Evolutionary conservation across 2,888 invertebrate species (phyloP).

Genomic region (Geophilus truncorum): DNA sequence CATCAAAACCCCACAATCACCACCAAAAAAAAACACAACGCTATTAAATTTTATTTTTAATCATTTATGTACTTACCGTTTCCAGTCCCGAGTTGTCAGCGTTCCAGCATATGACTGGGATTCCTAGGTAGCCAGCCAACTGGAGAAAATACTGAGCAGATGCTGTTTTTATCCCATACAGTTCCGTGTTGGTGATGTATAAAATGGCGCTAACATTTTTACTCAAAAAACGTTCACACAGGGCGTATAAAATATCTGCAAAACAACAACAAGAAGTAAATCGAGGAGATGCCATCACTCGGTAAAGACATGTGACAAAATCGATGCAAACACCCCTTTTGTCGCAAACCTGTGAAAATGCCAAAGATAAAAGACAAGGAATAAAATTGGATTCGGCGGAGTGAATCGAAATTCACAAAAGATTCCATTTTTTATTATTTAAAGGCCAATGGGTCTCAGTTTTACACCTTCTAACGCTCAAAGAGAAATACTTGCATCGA

Average conservation of each 20-base stretch:
- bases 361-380: background rate
- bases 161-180: conserved; percentile 83
- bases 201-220: conserved; percentile 58
- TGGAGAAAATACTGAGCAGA: conserved; percentile 91
- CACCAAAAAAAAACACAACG: background rate
- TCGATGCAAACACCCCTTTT: background rate
- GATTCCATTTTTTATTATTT: background rate
- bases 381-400: background rate
- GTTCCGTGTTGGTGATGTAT: conserved; percentile 91
- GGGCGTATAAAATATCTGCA: conserved; percentile 43
- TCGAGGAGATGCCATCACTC: background rate
- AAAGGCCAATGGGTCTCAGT: background rate
- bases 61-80: conserved; percentile 45
- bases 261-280: background rate
- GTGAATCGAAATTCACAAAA: background rate
- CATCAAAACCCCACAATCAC: background rate
- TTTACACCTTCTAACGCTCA: background rate
- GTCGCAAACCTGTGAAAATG: background rate
- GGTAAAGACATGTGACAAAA: background rate
- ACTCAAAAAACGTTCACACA: conserved; percentile 44
- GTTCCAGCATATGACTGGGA: conserved; percentile 96
- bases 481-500: background rate
- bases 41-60: background rate
- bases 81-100: conserved; percentile 90
- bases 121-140: conserved; percentile 86